phyloP scores from a whole-genome alignment of 2,797 vertebrate species.

The Microcaecilia unicolor region DNA sequence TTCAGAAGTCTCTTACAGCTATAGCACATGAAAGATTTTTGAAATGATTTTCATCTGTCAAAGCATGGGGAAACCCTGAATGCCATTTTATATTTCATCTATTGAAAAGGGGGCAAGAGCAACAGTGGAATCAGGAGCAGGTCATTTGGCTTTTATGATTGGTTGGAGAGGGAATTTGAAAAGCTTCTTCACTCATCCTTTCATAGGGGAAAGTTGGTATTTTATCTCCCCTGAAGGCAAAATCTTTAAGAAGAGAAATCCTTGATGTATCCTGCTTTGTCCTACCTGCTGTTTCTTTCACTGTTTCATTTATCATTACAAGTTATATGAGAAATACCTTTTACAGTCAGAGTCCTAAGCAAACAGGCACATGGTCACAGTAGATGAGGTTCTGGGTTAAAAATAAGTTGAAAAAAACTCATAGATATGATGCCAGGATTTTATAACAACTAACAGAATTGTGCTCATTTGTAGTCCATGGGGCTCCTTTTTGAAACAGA shows the following conservation, averaged over 20 bases:
- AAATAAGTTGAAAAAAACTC: too few relatives aligned
- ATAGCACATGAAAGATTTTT: background rate
- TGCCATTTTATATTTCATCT: slow-evolving; percentile 5
- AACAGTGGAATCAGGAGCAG: slow-evolving; percentile 4
- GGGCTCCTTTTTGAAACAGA: too few relatives aligned
- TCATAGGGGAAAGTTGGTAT: background rate
- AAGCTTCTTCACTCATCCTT: slow-evolving; percentile 2
- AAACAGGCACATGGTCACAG: too few relatives aligned
- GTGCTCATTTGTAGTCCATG: too few relatives aligned
- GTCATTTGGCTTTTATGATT: background rate
- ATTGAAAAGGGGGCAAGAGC: slow-evolving; percentile 7
- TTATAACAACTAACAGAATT: too few relatives aligned
- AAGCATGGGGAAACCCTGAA: background rate
- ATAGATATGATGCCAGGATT: too few relatives aligned
- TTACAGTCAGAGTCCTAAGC: too few relatives aligned
- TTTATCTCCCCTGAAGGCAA: background rate
- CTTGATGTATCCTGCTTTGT: background rate
- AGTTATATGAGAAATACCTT: too few relatives aligned
- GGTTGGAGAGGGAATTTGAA: slow-evolving; percentile 1
- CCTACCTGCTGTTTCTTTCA: background rate
- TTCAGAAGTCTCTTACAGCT: background rate
- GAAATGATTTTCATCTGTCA: background rate
- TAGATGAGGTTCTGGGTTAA: too few relatives aligned
- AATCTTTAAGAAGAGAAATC: background rate
- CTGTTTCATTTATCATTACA: too few relatives aligned